phyloP scores from a whole-genome alignment of 2,888 invertebrate genomes.

The Cantharis flavilabris region DNA sequence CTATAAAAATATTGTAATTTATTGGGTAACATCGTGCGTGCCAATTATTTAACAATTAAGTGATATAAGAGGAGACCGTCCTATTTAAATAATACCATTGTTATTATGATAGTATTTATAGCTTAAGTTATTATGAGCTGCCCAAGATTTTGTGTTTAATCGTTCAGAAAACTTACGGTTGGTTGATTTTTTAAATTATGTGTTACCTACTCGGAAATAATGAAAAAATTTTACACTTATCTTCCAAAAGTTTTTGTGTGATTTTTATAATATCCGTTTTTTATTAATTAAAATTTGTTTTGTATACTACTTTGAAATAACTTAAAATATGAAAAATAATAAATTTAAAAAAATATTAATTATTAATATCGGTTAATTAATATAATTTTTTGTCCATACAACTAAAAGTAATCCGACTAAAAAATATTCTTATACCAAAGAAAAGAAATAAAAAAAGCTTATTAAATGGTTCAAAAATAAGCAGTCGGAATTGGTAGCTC shows the following conservation, averaged over 20 bases:
- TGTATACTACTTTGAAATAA: not conserved
- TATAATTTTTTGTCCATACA: no score
- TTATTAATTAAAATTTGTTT: not conserved
- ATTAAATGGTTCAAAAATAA: no score
- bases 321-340: no score
- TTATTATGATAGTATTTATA: not conserved
- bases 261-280: not conserved
- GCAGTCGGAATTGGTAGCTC: no score
- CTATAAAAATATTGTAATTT: not conserved
- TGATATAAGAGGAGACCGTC: not conserved
- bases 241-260: not conserved
- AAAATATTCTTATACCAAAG: no score
- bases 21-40: not conserved
- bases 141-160: not conserved
- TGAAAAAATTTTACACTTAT: not conserved
- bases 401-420: no score
- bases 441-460: no score
- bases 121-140: not conserved
- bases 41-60: not conserved
- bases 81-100: not conserved
- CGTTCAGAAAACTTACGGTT: not conserved
- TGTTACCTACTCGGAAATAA: not conserved
- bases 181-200: not conserved
- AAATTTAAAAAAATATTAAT: no score
- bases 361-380: no score